Conservation (phyloP, 2,113 vertebrate species). For the Pseudorectes ferrugineus region DNA sequence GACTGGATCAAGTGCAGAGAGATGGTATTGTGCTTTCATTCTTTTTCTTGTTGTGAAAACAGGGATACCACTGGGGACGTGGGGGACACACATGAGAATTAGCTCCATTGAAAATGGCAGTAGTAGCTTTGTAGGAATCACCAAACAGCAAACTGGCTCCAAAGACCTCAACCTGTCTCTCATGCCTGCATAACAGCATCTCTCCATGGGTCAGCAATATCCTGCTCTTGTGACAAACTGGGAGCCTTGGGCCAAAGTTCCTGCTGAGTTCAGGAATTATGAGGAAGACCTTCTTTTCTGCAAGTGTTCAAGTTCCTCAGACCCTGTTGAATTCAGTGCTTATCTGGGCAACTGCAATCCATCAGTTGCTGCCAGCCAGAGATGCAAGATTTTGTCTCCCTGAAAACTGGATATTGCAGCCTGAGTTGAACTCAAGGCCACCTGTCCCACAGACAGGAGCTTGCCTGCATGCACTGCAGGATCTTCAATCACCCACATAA, state of each 20-base stretch:
- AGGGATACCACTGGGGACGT: background rate
- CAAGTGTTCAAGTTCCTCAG: background rate
- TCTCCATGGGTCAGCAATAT: background rate
- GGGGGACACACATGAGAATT: rapidly evolving
- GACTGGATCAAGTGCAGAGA: background rate
- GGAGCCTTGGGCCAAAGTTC: background rate
- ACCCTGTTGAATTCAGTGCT: background rate
- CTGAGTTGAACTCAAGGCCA: background rate
- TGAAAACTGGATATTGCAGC: background rate
- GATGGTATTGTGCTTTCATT: background rate
- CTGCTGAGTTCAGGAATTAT: background rate
- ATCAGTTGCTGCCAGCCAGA: background rate
- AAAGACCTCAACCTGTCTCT: background rate
- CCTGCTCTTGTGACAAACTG: background rate
- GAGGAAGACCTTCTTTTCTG: background rate
- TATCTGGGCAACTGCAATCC: background rate
- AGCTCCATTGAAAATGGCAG: background rate
- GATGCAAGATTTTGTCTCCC: background rate
- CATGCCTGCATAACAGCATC: background rate
- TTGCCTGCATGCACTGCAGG: background rate
- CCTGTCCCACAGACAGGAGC: background rate
- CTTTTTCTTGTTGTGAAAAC: background rate
- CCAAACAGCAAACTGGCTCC: background rate
- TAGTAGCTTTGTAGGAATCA: background rate
- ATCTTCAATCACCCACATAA: background rate